Conservation (phyloP, 2,113 vertebrate species). For the Reinhardtius hippoglossoides region DNA sequence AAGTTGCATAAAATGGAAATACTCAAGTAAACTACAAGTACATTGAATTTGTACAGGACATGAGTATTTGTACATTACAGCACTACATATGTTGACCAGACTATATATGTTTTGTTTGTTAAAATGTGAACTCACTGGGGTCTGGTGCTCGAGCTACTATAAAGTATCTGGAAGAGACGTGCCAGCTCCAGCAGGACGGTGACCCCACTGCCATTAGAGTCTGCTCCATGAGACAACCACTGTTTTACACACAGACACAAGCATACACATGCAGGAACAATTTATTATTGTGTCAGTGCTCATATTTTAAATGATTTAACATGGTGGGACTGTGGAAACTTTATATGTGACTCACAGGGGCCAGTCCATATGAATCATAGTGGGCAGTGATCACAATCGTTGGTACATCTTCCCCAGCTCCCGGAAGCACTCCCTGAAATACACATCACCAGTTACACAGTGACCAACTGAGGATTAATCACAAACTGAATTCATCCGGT, state of each 20-base stretch:
- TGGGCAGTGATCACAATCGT: constrained; percentile 84
- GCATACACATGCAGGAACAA: not conserved
- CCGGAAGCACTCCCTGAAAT: constrained; percentile 81
- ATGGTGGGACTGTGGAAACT: not conserved
- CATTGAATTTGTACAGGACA: not conserved
- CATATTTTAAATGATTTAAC: not conserved
- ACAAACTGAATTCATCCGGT: not conserved
- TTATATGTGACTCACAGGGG: constrained; percentile 74
- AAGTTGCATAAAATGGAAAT: not conserved
- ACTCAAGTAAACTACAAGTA: not conserved
- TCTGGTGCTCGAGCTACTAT: constrained; percentile 73
- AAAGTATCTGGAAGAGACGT: constrained; percentile 82
- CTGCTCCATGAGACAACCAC: constrained; percentile 84
- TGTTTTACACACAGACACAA: constrained; percentile 47
- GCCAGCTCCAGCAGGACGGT: constrained; percentile 80
- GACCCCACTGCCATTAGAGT: constrained; percentile 85
- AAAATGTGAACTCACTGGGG: constrained; percentile 71
- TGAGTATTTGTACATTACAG: not conserved
- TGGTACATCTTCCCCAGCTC: constrained; percentile 75
- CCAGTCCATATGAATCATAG: constrained; percentile 84
- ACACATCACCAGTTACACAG: constrained; percentile 16
- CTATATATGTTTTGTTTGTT: not conserved
- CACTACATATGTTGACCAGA: not conserved
- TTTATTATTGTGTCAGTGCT: not conserved
- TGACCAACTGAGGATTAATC: not conserved